Evolutionary conservation across 1,140 invertebrate genomes (phyloP).

Genomic region (Drosophila repletoides): DNA sequence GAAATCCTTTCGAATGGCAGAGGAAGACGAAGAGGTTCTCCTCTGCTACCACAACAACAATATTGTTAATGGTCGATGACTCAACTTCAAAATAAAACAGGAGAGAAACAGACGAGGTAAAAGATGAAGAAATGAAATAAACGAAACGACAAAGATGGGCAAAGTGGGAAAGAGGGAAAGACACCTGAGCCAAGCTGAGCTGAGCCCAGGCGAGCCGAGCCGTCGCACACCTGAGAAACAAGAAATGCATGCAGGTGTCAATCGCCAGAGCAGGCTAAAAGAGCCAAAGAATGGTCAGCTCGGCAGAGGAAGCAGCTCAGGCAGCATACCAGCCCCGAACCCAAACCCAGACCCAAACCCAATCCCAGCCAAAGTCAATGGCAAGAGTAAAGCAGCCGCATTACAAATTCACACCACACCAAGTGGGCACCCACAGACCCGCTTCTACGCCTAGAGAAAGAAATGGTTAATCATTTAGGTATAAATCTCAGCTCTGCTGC

Average conservation of each 20-base stretch:
- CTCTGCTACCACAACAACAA: constrained; percentile 55
- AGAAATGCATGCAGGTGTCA: constrained; percentile 81
- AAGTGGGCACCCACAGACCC: constrained; percentile 72
- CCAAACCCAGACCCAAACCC: neutral
- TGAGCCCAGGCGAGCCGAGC: no score
- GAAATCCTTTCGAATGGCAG: constrained; percentile 72
- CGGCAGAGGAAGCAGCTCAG: constrained; percentile 26
- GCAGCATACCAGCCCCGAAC: constrained; percentile 34
- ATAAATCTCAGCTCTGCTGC: constrained; percentile 62
- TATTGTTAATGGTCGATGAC: constrained; percentile 75
- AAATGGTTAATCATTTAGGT: constrained; percentile 80
- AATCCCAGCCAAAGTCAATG: constrained; percentile 10
- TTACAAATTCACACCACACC: constrained; percentile 81
- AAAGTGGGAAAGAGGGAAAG: constrained; percentile 5
- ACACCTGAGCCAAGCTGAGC: constrained; percentile 56
- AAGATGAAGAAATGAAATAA: constrained; percentile 75
- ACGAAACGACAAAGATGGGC: constrained; percentile 56
- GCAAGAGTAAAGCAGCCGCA: constrained; percentile 59
- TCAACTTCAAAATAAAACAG: constrained; percentile 43
- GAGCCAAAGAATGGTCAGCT: constrained; percentile 69
- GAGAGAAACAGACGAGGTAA: constrained; percentile 30
- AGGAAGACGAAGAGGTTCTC: no score
- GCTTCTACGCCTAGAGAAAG: constrained; percentile 28
- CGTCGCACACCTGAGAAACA: constrained; percentile 76
- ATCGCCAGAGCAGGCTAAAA: constrained; percentile 63